Conservation (phyloP, 2,888 invertebrate genomes). For the Megaustenia siamemsis region DNA sequence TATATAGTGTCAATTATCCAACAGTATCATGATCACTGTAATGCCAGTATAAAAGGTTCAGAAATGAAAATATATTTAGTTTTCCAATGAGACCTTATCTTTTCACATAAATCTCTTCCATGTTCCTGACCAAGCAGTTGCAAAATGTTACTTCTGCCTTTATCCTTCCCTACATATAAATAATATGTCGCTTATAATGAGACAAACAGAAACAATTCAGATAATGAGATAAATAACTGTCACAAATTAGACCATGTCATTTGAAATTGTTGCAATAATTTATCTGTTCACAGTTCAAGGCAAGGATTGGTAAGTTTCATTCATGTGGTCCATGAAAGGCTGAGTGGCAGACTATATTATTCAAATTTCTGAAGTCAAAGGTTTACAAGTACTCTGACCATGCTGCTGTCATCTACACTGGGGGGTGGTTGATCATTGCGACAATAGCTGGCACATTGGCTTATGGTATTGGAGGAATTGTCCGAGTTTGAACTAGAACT, state of each 20-base stretch:
- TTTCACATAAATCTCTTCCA: background rate
- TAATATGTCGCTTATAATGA: background rate
- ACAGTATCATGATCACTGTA: background rate
- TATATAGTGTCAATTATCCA: background rate
- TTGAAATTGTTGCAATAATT: background rate
- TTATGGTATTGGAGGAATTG: slow-evolving; percentile 32
- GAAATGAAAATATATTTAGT: background rate
- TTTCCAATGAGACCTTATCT: background rate
- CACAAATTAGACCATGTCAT: background rate
- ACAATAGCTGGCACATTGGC: slow-evolving; percentile 52
- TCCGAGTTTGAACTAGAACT: slow-evolving; percentile 37
- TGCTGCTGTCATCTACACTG: slow-evolving; percentile 47
- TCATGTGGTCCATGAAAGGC: background rate
- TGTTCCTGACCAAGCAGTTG: background rate
- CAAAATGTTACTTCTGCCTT: background rate
- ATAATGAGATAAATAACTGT: background rate
- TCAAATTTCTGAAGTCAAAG: background rate
- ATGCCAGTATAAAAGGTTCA: background rate
- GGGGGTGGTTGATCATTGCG: slow-evolving; percentile 48
- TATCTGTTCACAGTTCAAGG: background rate
- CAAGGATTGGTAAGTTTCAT: slow-evolving; percentile 7
- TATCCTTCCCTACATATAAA: background rate
- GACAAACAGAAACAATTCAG: background rate
- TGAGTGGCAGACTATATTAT: background rate
- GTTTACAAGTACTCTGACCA: slow-evolving; percentile 52